Percentiles rank a stretch among this genome's conserved stretches.
Conservation (phyloP, 2,113 vertebrate species). For the Raphicerus campestris region DNA sequence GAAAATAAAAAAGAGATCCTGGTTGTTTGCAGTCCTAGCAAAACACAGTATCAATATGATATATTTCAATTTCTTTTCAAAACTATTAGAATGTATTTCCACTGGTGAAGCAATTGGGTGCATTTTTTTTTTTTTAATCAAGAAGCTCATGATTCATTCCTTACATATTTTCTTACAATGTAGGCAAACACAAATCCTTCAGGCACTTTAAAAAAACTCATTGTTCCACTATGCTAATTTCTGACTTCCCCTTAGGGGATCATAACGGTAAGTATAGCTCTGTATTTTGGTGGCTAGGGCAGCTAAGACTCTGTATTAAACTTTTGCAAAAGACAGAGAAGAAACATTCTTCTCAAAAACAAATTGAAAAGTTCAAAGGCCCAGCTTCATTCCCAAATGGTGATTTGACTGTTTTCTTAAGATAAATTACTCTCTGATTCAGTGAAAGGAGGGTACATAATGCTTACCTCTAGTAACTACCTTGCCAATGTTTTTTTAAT, state of each 20-base stretch:
- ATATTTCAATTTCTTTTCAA: slow-evolving; percentile 15
- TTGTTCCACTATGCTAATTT: neutral
- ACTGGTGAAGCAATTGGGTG: neutral
- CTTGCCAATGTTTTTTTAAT: neutral
- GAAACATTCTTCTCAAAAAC: neutral
- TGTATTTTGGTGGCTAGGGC: neutral
- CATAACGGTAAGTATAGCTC: neutral
- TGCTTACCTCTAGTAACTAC: neutral
- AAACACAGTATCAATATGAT: neutral
- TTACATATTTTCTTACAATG: neutral
- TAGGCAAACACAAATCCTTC: neutral
- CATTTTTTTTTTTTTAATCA: neutral
- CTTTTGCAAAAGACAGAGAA: neutral
- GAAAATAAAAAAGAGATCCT: neutral
- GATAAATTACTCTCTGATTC: neutral
- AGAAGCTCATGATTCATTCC: neutral
- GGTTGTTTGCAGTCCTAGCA: neutral
- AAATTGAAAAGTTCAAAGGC: neutral
- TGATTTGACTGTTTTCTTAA: neutral
- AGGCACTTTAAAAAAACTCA: neutral
- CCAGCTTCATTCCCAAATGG: neutral
- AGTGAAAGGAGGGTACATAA: neutral
- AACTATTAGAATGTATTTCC: neutral
- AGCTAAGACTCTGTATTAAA: neutral
- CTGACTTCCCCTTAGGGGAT: neutral